These are phyloP conservation scores for Apantesis nais DNA, from an alignment of 2,888 invertebrate genomes.

Conservation along the genomic window DNA sequence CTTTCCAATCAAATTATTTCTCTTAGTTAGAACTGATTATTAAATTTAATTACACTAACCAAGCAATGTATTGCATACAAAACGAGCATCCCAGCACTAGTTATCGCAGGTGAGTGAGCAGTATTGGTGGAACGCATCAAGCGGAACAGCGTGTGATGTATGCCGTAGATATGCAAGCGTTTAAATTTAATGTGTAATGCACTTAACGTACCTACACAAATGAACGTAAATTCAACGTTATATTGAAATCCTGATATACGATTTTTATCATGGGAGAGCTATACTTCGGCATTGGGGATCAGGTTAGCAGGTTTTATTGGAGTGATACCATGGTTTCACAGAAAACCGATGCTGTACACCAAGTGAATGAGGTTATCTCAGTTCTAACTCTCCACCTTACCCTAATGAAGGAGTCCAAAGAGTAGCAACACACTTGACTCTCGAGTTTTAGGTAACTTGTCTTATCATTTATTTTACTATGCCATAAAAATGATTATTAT, in stretches of 20 bases:
- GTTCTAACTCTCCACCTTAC: too few relatives aligned
- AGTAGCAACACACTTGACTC: too few relatives aligned
- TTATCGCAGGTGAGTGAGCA: constrained; percentile 34
- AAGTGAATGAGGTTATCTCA: too few relatives aligned
- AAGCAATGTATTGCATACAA: constrained; percentile 39
- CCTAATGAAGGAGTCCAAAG: too few relatives aligned
- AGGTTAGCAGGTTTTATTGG: too few relatives aligned
- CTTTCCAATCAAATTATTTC: background rate
- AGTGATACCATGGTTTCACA: too few relatives aligned
- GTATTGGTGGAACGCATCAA: constrained; percentile 56
- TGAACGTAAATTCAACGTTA: background rate
- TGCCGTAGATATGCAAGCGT: constrained; percentile 45
- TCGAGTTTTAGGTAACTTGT: too few relatives aligned
- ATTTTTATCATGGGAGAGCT: too few relatives aligned
- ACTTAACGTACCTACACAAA: constrained; percentile 34
- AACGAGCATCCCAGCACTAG: background rate
- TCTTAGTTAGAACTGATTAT: background rate
- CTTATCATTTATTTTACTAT: too few relatives aligned
- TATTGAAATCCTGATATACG: background rate
- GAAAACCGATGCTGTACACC: too few relatives aligned
- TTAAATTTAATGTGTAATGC: constrained; percentile 68
- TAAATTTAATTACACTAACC: background rate
- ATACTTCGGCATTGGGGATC: background rate
- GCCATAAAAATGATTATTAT: too few relatives aligned
- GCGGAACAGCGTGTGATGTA: constrained; percentile 59